Evolutionary conservation across 2,888 invertebrate genomes (phyloP), one percentile per base, ranked within the genome.

Genomic region (Pristionchus fissidentatus): DNA sequence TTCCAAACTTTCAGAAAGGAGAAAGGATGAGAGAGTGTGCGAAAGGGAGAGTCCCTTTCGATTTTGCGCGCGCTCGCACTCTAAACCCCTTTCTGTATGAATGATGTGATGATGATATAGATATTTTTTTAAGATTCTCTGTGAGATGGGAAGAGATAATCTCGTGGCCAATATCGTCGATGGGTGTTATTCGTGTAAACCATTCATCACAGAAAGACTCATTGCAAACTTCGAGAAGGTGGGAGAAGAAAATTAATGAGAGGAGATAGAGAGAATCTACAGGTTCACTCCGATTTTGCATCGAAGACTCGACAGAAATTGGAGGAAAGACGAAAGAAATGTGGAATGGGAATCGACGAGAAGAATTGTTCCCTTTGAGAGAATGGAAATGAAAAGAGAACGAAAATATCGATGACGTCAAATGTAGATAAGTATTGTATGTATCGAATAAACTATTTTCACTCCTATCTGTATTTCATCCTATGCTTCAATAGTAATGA

Each of bases 181-280:
- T 43, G 38, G 41, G 26, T 43, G 38, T 26, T n/a, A 73, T 38
- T 38, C 26, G 38, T 29, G 19, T 7, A 26, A 32, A 10, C 73
- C 43, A 15, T 73, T 73, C n/a, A 73, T 73, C 43, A 73, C 43
- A 32, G 73, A 73, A 10, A 10, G 73, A 73, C 41, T 43, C 41
- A 73, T 73, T 26, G 7, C 19, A 15, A 73, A 73, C 73, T 73
- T 73, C 43, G 73, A 73, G 43, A 38, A 73, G 73, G 73, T 73
- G 15, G 4, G 32, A 10, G 10, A 10, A 13, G 8, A 3, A 1
- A 10, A 62, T 19, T 62, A 15, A 32, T 35, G 10, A 13, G 26
- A 62, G n/a, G n/a, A 13, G n/a, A 62, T 35, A 22, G 10, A 32
- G 4, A 32, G 10, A 3, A 10, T 15, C 35, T 62, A 19, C 4